Evolutionary conservation across 1,140 invertebrate species (phyloP).

Genomic region (Drosophila sulfurigaster): DNA sequence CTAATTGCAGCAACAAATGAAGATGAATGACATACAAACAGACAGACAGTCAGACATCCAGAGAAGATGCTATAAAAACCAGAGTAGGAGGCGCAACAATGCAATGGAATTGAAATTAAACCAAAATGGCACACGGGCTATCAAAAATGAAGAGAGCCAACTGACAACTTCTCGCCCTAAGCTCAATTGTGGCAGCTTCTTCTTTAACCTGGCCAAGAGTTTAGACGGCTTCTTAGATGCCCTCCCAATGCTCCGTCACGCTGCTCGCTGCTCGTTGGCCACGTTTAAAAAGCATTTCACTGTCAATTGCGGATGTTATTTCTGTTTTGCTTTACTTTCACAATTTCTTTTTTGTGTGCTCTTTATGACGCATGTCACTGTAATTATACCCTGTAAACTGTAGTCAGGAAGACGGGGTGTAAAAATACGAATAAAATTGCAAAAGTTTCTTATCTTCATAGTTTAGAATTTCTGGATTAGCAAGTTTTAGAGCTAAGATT

Average conservation of each 20-base stretch:
- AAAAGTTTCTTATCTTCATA: too few species aligned
- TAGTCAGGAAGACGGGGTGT: background rate
- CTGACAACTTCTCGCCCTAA: conserved; percentile 43
- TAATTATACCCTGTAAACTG: conserved; percentile 42
- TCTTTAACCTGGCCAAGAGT: conserved; percentile 21
- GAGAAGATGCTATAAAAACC: background rate
- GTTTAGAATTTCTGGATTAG: too few species aligned
- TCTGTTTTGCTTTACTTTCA: conserved; percentile 31
- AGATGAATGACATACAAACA: conserved; percentile 51
- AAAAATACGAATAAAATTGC: too few species aligned
- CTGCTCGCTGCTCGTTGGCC: background rate
- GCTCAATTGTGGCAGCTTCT: conserved; percentile 9
- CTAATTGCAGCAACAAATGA: conserved; percentile 57
- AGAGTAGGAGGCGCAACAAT: conserved; percentile 47
- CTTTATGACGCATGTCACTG: conserved; percentile 63
- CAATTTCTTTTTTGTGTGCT: conserved; percentile 31
- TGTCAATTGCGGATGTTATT: conserved; percentile 70
- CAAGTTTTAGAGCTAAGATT: too few species aligned
- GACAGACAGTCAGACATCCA: conserved; percentile 10
- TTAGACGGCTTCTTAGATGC: conserved; percentile 10
- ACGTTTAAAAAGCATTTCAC: conserved; percentile 77
- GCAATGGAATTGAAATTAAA: conserved; percentile 67
- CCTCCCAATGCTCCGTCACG: background rate
- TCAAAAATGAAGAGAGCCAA: conserved; percentile 16
- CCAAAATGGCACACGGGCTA: conserved; percentile 7